These are phyloP conservation scores for Ciconia stormi DNA, from an alignment of 2,113 vertebrate species.

Conservation along the genomic window DNA sequence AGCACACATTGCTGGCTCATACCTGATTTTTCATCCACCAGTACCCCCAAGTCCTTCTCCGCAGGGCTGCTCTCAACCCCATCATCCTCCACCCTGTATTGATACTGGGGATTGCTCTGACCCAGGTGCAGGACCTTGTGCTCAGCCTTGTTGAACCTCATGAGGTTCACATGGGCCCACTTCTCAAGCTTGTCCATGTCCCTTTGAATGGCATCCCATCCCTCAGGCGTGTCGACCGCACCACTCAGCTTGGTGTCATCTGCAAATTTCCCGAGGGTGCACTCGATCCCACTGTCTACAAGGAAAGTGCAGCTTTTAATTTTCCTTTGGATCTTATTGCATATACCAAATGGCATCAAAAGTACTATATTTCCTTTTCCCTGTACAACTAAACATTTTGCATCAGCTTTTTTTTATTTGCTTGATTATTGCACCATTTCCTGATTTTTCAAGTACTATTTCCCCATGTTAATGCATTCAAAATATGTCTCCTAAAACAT, in stretches of 20 bases:
- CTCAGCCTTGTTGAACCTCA: too few species aligned
- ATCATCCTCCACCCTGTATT: too few species aligned
- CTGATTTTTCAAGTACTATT: too few species aligned
- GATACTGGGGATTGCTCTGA: too few species aligned
- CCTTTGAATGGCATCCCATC: too few species aligned
- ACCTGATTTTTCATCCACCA: too few species aligned
- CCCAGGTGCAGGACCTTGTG: too few species aligned
- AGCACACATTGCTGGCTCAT: too few species aligned
- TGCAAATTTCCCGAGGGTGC: background rate
- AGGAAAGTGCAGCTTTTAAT: background rate
- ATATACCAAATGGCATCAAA: background rate
- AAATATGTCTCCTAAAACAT: background rate
- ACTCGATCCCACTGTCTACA: background rate
- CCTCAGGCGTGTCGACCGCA: background rate
- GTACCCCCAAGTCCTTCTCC: too few species aligned
- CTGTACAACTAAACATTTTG: background rate
- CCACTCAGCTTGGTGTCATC: background rate
- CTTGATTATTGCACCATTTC: background rate
- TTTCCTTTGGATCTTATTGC: background rate
- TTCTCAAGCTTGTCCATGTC: too few species aligned
- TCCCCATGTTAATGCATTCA: background rate
- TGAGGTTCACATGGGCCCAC: too few species aligned
- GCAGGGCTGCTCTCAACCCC: too few species aligned
- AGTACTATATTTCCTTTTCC: background rate
- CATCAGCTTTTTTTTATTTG: background rate